These are phyloP conservation scores for Microtus pennsylvanicus DNA, from an alignment of 2,113 vertebrate genomes.

Conservation along the genomic window DNA sequence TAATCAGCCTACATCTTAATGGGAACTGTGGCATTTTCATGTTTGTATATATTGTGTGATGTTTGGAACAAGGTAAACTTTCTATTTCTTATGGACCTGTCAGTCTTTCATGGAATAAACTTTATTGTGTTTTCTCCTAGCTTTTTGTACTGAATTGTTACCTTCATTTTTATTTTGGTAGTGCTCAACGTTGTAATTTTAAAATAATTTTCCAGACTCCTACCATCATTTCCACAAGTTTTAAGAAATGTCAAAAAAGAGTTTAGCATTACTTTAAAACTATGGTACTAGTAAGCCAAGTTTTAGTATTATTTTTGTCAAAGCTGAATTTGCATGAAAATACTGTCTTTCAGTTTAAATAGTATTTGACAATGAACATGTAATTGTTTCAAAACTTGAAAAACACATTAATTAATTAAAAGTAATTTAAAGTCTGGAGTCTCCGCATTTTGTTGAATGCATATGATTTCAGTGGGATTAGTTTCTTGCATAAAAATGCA, in stretches of 20 bases:
- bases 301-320: slow-evolving; percentile 21
- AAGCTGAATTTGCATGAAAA: slow-evolving; percentile 56
- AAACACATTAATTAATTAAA: slow-evolving; percentile 26
- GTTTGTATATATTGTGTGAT: not conserved
- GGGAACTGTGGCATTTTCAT: not conserved
- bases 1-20: not conserved
- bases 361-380: not conserved
- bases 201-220: slow-evolving; percentile 10
- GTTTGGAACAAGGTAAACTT: not conserved
- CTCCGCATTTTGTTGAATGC: slow-evolving; percentile 53
- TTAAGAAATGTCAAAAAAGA: slow-evolving; percentile 3
- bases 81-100: not conserved
- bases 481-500: slow-evolving; percentile 47
- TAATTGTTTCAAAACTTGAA: not conserved
- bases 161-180: not conserved
- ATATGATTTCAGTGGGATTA: slow-evolving; percentile 48
- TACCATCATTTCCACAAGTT: not conserved
- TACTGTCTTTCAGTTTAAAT: slow-evolving; percentile 16
- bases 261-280: slow-evolving; percentile 16
- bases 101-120: not conserved
- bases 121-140: not conserved
- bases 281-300: not conserved
- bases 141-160: not conserved
- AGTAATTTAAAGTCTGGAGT: not conserved
- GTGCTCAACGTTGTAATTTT: not conserved